A percentile compares a stretch with the other conserved stretches of the same genome.
Conservation (phyloP, 1,140 invertebrate species). For the Zaprionus gabonicus region DNA sequence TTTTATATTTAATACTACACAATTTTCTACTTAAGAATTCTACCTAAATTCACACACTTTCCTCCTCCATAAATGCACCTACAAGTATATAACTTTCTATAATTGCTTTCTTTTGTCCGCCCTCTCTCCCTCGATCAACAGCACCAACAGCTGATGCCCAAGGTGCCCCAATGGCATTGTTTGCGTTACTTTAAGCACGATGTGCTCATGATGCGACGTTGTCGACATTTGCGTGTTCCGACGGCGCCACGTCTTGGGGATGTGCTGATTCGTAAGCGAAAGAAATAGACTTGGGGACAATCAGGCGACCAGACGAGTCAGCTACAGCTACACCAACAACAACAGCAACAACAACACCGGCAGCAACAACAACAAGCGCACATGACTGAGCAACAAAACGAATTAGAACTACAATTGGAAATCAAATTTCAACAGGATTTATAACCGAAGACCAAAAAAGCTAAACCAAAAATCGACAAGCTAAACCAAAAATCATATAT, state of each 20-base stretch:
- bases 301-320: constrained; percentile 6
- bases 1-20: no score
- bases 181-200: constrained; percentile 91
- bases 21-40: no score
- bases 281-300: constrained; percentile 59
- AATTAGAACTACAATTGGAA: constrained; percentile 58
- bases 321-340: constrained; percentile 34
- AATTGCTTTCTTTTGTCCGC: not conserved
- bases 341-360: constrained; percentile 20
- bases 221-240: constrained; percentile 85
- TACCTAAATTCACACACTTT: no score
- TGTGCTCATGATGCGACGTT: constrained; percentile 87
- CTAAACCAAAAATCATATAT: no score
- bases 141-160: constrained; percentile 81
- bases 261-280: constrained; percentile 71
- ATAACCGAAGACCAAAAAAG: constrained; percentile 75
- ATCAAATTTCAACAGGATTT: constrained; percentile 66
- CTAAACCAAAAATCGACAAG: constrained; percentile 46
- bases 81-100: not conserved
- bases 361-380: constrained; percentile 50
- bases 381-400: constrained; percentile 69
- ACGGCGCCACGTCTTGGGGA: constrained; percentile 77
- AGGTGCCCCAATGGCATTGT: constrained; percentile 92
- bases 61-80: not conserved
- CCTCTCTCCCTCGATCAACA: constrained; percentile 22